Evolutionary conservation across 2,888 invertebrate genomes (phyloP), one percentile per base, ranked within the genome.

Genomic region (Aporophyla nigra): DNA sequence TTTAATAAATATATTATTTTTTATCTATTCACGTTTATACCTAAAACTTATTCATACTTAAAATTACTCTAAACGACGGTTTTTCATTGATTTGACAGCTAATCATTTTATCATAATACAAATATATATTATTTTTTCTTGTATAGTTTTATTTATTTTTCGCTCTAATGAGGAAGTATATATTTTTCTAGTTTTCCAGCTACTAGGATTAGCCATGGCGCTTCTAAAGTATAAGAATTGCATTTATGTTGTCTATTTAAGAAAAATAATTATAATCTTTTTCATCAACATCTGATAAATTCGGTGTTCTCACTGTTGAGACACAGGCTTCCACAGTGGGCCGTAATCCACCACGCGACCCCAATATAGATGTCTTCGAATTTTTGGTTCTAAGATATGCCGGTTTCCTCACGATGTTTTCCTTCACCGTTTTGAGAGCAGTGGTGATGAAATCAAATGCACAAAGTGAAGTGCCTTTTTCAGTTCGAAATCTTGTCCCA

Each of bases 41-140:
- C 80, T 87, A 88, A 78, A 87, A 24, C 80, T 87, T 78, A 86
- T 78, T 66, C 2, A 62, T 77, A 81, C 68, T 72, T 76, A 73
- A 46, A 40, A 53, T 53, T 81, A 77, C 40, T 2, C 67, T 78
- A 78, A 56, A 69, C 83, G 89, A 87, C 87, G 87, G 89, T 84
- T 87, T 82, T 83, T 78, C 81, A 75, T 83, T 83, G 78, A 87
- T 88, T 83, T 70, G 89, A 87, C 86, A 86, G 70, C 40, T 85
- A 80, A 54, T 46, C 43, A 70, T 63, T n/a, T 71, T 83, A 67
- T 74, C 58, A 58, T 79, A 83, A 83, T 87, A 88, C 78, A 87
- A 87, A 88, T 87, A 86, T 88, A 86, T 86, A 86, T 86, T 65
- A 79, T 66, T 86, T 76, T 86, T 78, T 86, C 87, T 78, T 82